Conservation (phyloP, 2,888 invertebrate genomes). For the Paralinhomoeus sp. region DNA sequence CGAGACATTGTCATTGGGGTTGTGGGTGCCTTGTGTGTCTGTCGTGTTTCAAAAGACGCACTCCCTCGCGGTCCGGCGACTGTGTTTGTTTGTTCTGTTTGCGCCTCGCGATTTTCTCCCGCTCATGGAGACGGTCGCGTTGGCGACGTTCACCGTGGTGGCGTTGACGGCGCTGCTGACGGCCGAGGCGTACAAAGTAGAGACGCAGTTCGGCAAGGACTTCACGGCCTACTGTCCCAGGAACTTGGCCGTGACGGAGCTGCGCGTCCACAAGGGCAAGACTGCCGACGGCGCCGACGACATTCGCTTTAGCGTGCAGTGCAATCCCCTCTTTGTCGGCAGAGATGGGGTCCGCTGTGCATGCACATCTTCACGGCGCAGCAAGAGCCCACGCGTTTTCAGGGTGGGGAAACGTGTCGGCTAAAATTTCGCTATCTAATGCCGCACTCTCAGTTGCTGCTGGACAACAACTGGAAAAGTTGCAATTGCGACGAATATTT, state of each 20-base stretch:
- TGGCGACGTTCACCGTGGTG: no score
- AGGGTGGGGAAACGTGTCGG: neutral
- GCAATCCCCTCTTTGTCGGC: neutral
- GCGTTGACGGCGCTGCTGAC: no score
- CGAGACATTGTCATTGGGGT: no score
- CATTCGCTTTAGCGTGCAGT: neutral
- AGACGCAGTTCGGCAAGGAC: constrained; percentile 5
- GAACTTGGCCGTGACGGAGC: neutral
- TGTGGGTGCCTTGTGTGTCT: no score
- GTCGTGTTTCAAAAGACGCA: no score
- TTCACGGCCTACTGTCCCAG: neutral
- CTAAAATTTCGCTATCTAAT: neutral
- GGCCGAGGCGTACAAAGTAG: no score
- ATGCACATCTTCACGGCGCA: no score
- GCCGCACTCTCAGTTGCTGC: neutral
- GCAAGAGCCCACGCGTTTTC: no score
- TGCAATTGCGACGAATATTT: constrained; percentile 3
- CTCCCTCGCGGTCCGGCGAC: no score
- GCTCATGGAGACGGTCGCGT: no score
- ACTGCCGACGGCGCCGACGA: neutral
- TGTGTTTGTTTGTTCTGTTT: no score
- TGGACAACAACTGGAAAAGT: constrained; percentile 1
- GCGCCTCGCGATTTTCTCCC: no score
- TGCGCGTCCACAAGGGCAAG: neutral
- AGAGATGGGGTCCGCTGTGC: neutral